Conservation (phyloP, 2,797 vertebrate species). For the Alauda arvensis region DNA sequence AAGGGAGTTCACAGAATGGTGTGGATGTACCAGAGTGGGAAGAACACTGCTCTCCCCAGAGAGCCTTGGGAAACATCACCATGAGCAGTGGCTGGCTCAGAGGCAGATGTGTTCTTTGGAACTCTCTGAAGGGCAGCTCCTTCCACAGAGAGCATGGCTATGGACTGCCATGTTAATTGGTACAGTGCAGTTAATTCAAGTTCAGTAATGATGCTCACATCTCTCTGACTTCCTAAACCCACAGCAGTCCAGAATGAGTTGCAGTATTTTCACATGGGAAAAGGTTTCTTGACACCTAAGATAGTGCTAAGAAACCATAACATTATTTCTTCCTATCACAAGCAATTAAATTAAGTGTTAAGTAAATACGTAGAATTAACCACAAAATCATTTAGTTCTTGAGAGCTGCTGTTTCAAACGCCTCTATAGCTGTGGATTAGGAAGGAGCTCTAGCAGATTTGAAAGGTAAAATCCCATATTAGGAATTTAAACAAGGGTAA, state of each 20-base stretch:
- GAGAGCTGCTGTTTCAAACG: not conserved
- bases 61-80: not conserved
- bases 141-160: not conserved
- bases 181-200: not conserved
- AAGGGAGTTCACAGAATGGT: not conserved
- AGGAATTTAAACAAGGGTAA: not conserved
- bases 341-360: not conserved
- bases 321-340: not conserved
- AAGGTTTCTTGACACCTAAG: not conserved
- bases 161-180: not conserved
- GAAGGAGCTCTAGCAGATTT: not conserved
- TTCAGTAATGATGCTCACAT: not conserved
- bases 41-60: rapidly evolving
- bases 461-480: not conserved
- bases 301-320: not conserved
- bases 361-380: not conserved
- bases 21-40: not conserved
- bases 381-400: not conserved
- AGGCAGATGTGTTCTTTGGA: not conserved
- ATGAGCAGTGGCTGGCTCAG: not conserved
- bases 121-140: not conserved
- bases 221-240: not conserved
- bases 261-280: not conserved
- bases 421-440: not conserved
- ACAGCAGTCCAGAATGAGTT: not conserved